A percentile compares a stretch with the other conserved stretches of the same genome.
Evolutionary conservation across 1,140 invertebrate genomes (phyloP).

Genomic region (Zelostemma sp.): DNA sequence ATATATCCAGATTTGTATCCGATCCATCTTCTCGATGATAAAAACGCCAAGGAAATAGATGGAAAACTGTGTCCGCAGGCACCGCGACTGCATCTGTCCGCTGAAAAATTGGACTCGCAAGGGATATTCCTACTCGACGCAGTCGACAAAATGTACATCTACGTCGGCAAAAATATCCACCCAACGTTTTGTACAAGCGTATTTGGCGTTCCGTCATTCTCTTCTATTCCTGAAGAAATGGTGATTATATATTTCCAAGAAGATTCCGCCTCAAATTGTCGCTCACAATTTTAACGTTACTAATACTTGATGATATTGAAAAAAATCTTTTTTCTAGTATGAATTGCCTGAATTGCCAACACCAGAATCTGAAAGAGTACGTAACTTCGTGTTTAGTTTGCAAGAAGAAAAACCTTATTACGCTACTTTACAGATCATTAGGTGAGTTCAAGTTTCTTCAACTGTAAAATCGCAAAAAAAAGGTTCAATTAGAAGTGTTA

Average conservation of each 20-base stretch:
- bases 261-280: not conserved
- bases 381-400: constrained; percentile 86
- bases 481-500: no score
- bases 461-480: constrained; percentile 66
- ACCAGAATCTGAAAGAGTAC: constrained; percentile 80
- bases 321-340: constrained; percentile 71
- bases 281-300: constrained; percentile 16
- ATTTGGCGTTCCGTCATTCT: constrained; percentile 76
- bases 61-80: constrained; percentile 73
- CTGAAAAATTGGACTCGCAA: constrained; percentile 83
- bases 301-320: constrained; percentile 17
- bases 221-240: constrained; percentile 76
- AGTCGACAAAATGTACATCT: constrained; percentile 86
- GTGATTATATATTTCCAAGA: constrained; percentile 72
- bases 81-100: constrained; percentile 77
- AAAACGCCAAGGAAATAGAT: constrained; percentile 72
- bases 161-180: constrained; percentile 86
- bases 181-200: constrained; percentile 81
- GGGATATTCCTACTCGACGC: constrained; percentile 94
- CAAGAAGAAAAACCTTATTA: constrained; percentile 87
- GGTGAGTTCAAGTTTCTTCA: constrained; percentile 71
- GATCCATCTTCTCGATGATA: constrained; percentile 82
- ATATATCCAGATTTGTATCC: constrained; percentile 96
- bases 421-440: constrained; percentile 84
- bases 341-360: constrained; percentile 85